These are phyloP conservation scores for Dryas iulia DNA, from an alignment of 1,140 invertebrate genomes.

Conservation along the genomic window DNA sequence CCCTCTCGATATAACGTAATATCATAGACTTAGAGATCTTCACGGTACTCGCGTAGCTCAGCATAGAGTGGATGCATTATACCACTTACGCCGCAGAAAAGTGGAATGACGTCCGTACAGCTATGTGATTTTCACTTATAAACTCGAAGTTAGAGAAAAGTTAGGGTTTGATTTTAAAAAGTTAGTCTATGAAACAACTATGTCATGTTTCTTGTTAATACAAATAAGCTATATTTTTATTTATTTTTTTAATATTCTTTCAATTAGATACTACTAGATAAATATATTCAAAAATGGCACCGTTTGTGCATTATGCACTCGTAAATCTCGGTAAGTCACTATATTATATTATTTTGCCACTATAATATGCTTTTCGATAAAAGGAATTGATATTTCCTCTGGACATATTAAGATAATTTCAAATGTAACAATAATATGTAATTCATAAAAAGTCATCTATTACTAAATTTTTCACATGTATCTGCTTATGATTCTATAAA, in stretches of 20 bases:
- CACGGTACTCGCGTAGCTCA: constrained; percentile 38
- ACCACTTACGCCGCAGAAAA: constrained; percentile 73
- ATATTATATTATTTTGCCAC: too few species aligned
- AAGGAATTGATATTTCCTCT: too few species aligned
- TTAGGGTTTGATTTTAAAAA: constrained; percentile 16
- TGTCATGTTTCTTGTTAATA: not conserved
- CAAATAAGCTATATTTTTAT: not conserved
- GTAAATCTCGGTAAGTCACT: too few species aligned
- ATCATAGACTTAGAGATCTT: constrained; percentile 28
- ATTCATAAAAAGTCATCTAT: too few species aligned
- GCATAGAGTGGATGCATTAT: constrained; percentile 48
- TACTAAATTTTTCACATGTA: too few species aligned
- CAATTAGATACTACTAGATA: not conserved
- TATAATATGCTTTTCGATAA: too few species aligned
- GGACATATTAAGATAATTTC: too few species aligned
- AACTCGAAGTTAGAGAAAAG: constrained; percentile 61
- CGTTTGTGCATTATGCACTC: too few species aligned
- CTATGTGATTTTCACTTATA: constrained; percentile 73
- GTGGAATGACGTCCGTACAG: constrained; percentile 73
- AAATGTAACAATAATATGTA: too few species aligned
- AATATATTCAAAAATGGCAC: not conserved
- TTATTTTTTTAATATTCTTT: not conserved
- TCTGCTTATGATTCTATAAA: too few species aligned
- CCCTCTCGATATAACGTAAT: constrained; percentile 23
- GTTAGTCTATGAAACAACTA: not conserved